phyloP scores from a whole-genome alignment of 2,888 invertebrate species.

The Nemoura dubitans region DNA sequence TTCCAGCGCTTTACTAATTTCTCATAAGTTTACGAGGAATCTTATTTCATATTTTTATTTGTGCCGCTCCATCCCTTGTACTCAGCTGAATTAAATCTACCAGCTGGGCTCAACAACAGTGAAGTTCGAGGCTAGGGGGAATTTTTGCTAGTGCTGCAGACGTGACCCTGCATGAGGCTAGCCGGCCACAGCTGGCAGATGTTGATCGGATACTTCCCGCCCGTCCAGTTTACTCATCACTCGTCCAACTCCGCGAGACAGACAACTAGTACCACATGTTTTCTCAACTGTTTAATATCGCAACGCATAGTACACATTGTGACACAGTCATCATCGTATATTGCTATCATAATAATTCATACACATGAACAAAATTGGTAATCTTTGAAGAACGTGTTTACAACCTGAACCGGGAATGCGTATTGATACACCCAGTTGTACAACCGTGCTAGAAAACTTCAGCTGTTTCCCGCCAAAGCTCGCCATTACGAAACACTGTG shows the following conservation, averaged over 20 bases:
- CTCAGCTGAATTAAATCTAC: not conserved
- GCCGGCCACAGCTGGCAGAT: slow-evolving; percentile 51
- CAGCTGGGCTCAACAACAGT: not conserved
- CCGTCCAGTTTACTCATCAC: slow-evolving; percentile 45
- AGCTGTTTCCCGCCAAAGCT: slow-evolving; percentile 77
- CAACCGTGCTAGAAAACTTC: slow-evolving; percentile 61
- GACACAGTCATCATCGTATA: not conserved
- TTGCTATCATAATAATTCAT: not conserved
- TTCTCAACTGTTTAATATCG: not conserved
- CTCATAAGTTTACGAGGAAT: too few species aligned
- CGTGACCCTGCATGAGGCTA: slow-evolving; percentile 19
- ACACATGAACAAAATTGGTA: not conserved
- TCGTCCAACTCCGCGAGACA: slow-evolving; percentile 41
- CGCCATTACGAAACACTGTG: slow-evolving; percentile 70
- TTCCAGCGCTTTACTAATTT: too few species aligned
- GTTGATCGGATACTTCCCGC: slow-evolving; percentile 51
- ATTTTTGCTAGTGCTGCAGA: not conserved
- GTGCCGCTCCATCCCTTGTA: not conserved
- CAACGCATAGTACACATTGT: slow-evolving; percentile 15
- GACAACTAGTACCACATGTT: slow-evolving; percentile 48
- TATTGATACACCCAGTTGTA: slow-evolving; percentile 53
- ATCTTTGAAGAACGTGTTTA: slow-evolving; percentile 47
- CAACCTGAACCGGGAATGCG: slow-evolving; percentile 51
- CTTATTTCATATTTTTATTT: too few species aligned
- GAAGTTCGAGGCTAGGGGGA: not conserved